These are phyloP conservation scores for Monopis laevigella DNA, from an alignment of 2,888 invertebrate species.

Conservation along the genomic window DNA sequence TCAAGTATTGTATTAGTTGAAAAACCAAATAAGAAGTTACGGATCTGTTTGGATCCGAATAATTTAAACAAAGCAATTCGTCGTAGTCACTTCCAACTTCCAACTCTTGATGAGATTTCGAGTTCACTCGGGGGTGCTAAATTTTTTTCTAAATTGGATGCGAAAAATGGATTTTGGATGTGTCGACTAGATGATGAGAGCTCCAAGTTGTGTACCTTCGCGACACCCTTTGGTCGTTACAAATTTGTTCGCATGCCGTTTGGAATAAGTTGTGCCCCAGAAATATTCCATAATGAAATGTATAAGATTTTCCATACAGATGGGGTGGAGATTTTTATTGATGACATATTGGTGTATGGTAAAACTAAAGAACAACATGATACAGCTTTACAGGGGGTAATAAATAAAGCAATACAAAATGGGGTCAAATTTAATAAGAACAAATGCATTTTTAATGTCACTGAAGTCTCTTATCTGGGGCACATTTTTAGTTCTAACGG, in stretches of 20 bases:
- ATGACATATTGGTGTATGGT: constrained; percentile 14
- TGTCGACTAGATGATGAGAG: constrained; percentile 7
- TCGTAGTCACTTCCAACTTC: constrained; percentile 17
- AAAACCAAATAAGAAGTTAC: constrained; percentile 12
- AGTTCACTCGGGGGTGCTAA: constrained; percentile 14
- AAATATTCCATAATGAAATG: constrained; percentile 18
- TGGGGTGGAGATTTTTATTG: constrained; percentile 14
- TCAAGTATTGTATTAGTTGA: constrained; percentile 14
- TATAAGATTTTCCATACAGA: constrained; percentile 16
- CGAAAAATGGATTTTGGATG: constrained; percentile 14
- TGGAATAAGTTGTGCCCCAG: constrained; percentile 9
- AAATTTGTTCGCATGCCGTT: constrained; percentile 10
- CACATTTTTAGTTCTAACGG: too few species aligned
- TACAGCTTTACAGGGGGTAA: constrained; percentile 10
- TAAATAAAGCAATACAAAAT: too few species aligned
- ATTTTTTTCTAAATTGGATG: constrained; percentile 16
- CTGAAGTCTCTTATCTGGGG: too few species aligned
- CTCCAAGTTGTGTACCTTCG: constrained; percentile 9
- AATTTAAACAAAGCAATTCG: constrained; percentile 15
- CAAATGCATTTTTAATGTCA: too few species aligned
- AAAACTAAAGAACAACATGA: constrained; percentile 15
- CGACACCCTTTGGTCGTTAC: constrained; percentile 10
- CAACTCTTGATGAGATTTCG: constrained; percentile 16
- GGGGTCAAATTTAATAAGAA: too few species aligned
- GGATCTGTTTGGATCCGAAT: constrained; percentile 16